Percentiles rank a stretch among this genome's conserved stretches.
Evolutionary conservation across 1,140 invertebrate species (phyloP).

Genomic region (Diachasmimorpha longicaudata): DNA sequence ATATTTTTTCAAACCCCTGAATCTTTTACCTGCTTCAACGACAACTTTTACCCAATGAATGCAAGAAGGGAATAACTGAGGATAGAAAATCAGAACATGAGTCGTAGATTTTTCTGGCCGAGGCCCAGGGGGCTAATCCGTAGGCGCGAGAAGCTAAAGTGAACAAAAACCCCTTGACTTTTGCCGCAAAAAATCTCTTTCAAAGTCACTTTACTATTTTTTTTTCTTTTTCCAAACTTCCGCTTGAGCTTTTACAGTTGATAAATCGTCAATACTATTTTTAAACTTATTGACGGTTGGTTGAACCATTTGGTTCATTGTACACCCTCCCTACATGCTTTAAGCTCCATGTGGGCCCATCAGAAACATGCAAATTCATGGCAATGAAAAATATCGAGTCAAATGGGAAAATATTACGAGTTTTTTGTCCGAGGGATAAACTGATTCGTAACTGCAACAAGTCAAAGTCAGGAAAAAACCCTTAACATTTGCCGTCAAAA

Average conservation of each 20-base stretch:
- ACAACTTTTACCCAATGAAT: constrained; percentile 8
- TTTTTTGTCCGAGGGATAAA: constrained; percentile 1
- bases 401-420: too few species aligned
- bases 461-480: constrained; percentile 35
- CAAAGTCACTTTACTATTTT: constrained; percentile 6
- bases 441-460: constrained; percentile 38
- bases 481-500: constrained; percentile 36
- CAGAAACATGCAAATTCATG: not conserved
- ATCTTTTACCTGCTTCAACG: not conserved
- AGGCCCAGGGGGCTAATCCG: constrained; percentile 31
- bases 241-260: constrained; percentile 8
- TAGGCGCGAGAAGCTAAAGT: constrained; percentile 36
- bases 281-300: not conserved
- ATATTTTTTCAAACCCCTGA: not conserved
- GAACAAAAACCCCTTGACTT: constrained; percentile 43
- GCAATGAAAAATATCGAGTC: not conserved
- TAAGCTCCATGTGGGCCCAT: not conserved
- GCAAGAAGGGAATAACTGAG: not conserved
- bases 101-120: not conserved
- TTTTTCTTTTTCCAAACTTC: not conserved
- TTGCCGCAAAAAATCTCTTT: constrained; percentile 22
- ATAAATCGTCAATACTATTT: constrained; percentile 17
- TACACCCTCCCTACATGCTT: not conserved
- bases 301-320: not conserved
- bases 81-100: not conserved